A percentile compares a stretch with the other conserved stretches of the same genome.
Evolutionary conservation across 2,113 vertebrate species (phyloP).

Genomic region (Heterocephalus glaber): DNA sequence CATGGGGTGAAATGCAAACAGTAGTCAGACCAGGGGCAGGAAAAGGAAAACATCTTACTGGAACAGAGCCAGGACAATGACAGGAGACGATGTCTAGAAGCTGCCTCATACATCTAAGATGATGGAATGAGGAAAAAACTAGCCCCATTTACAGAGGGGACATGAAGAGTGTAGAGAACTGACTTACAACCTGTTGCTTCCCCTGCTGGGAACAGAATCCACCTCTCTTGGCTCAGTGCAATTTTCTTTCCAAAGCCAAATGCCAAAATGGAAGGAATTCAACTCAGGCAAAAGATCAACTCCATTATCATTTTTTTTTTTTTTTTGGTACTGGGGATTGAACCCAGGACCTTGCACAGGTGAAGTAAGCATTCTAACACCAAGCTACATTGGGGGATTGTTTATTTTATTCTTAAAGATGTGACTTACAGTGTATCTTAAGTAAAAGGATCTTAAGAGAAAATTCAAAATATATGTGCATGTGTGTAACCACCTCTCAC

Average conservation of each 20-base stretch:
- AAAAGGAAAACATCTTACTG: background rate
- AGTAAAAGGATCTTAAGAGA: background rate
- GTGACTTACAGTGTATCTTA: background rate
- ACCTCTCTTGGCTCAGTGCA: background rate
- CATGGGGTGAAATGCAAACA: background rate
- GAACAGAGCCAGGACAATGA: background rate
- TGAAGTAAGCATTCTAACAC: background rate
- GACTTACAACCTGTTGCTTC: background rate
- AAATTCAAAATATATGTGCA: background rate
- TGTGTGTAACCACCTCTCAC: background rate
- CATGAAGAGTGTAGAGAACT: background rate
- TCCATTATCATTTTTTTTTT: background rate
- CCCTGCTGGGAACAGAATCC: background rate
- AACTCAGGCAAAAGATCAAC: background rate
- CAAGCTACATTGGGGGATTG: background rate
- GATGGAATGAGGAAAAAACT: background rate
- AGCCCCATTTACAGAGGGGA: background rate
- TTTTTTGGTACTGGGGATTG: background rate
- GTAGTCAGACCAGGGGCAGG: background rate
- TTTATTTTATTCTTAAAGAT: slow-evolving; percentile 34
- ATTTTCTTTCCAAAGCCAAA: background rate
- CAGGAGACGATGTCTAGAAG: background rate
- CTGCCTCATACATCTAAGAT: background rate
- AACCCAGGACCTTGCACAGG: background rate
- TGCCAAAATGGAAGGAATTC: background rate